Base-by-base conservation (phyloP, 2,888 invertebrate genomes). In the Thereva unica region DNA sequence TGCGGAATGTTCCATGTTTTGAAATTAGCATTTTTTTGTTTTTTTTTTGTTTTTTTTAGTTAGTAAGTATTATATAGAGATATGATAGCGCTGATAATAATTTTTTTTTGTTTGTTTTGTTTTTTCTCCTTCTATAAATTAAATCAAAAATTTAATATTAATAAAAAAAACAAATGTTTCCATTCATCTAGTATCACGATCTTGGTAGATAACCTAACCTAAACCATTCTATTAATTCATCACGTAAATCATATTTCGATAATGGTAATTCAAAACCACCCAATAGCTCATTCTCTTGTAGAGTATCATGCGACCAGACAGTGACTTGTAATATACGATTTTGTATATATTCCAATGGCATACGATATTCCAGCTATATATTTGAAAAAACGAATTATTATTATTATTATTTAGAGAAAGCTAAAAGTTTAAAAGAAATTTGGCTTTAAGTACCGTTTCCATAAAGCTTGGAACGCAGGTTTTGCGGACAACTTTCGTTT, bases 381-480 rank as follows among this genome's bases (percentile, higher is more conserved):
- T 64, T 44, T 10, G 44, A 66, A 3, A 9, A 3, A 10, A 50
- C 8, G 12, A 23, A 50, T 7, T 5, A 23, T 23, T 5, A 37
- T 5, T 23, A 9, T 10, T 5, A 53, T 38, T n/a, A n/a, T n/a
- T n/a, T n/a, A n/a, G n/a, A 38, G 6, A 54, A 42, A 1, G 9
- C 7, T 41, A 42, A n/a, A n/a, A 9, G 9, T 45, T 44, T 35
- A 37, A 23, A 23, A 23, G 23, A 2, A 23, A 23, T 23, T 23
- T 23, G 68, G 9, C 44, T 40, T 67, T 23, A 73, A 76, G 82
- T 81, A 93, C 93, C 91, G 95, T 95, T 85, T 97, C 95, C 93
- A 98, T 97, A 82, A 96, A 98, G 12, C 96, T 95, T 0, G 98
- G 98, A 80, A 97, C 95, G 75, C 93, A 93, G 77, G 93, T 94